Evolutionary conservation across 1,140 invertebrate species (phyloP), one percentile per base, ranked within the genome.

Genomic region (Dinoponera quadriceps): DNA sequence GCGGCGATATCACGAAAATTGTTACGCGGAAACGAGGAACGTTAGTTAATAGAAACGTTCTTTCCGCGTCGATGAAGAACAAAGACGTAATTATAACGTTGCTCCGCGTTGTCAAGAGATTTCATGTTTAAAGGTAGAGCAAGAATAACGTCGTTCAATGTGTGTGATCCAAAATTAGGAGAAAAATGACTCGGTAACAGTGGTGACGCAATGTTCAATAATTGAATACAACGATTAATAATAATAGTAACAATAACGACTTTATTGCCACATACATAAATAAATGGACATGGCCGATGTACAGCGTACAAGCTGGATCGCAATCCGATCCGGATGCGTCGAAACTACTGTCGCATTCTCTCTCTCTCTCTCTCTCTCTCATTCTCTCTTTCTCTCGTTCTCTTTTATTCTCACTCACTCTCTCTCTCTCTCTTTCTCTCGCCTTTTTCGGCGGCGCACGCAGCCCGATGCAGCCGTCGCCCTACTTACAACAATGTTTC

Each of bases 201-300:
- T 51, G 44, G 14, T 22, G 2, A 65, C 3, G 25, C n/a, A 51
- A 27, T 1, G 55, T 65, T 66, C 11, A 77, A 54, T 77, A 51
- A 81, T 38, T 5, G 22, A 44, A 4, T n/a, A 13, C 62, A 14
- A 25, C 13, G 16, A 51, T 88, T 88, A 88, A 77, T 88, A 88
- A 88, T 88, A 88, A 88, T 88, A 88, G 84, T 88, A 88, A 88
- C 86, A 88, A 88, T 88, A 88, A 88, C 87, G 86, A 88, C 80
- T 88, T 88, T 88, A 88, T 88, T 88, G 87, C 87, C 87, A 88
- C 87, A 88, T 88, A 88, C 87, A 88, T 88, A 88, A 88, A 88
- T 88, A 88, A 81, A 88, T 88, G 87, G 86, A 88, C 86, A 88
- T 88, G 86, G 87, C 87, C 86, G 87, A 88, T 88, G 84, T 88